phyloP scores from a whole-genome alignment of 2,113 vertebrate genomes.

The Pholis gunnellus region DNA sequence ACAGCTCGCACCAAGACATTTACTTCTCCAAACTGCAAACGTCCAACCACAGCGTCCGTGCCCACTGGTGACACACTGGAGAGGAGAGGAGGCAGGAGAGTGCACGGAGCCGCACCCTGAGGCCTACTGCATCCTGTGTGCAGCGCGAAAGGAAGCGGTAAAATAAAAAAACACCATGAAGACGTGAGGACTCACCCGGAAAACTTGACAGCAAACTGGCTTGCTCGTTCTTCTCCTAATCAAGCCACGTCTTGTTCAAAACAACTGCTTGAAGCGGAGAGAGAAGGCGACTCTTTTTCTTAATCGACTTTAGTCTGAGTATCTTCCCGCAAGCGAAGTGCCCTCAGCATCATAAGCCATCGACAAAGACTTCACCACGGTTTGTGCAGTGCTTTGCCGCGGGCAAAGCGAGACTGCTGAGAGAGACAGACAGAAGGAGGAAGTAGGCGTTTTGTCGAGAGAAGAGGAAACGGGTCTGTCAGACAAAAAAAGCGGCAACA shows the following conservation, averaged over 20 bases:
- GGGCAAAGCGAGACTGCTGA: constrained; percentile 48
- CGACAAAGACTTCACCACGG: constrained; percentile 42
- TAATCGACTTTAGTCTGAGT: constrained; percentile 7
- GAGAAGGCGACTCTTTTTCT: neutral
- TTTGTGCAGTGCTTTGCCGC: constrained; percentile 36
- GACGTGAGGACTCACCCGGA: constrained; percentile 74
- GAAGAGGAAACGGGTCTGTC: constrained; percentile 81
- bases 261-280: neutral
- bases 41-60: constrained; percentile 20
- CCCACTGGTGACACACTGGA: constrained; percentile 40
- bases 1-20: constrained; percentile 9
- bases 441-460: constrained; percentile 84
- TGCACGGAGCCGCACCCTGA: constrained; percentile 71
- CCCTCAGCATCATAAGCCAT: constrained; percentile 49
- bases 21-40: constrained; percentile 45
- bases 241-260: constrained; percentile 22
- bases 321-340: constrained; percentile 12
- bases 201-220: constrained; percentile 53
- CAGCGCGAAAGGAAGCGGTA: constrained; percentile 28
- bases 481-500: constrained; percentile 70
- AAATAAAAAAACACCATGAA: constrained; percentile 20
- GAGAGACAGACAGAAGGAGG: constrained; percentile 78
- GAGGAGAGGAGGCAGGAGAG: constrained; percentile 48
- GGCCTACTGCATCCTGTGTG: constrained; percentile 69
- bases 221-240: constrained; percentile 24